Percentiles rank a stretch among this genome's conserved stretches.
phyloP scores from a whole-genome alignment of 2,888 invertebrate genomes.

The Cantharis lateralis region DNA sequence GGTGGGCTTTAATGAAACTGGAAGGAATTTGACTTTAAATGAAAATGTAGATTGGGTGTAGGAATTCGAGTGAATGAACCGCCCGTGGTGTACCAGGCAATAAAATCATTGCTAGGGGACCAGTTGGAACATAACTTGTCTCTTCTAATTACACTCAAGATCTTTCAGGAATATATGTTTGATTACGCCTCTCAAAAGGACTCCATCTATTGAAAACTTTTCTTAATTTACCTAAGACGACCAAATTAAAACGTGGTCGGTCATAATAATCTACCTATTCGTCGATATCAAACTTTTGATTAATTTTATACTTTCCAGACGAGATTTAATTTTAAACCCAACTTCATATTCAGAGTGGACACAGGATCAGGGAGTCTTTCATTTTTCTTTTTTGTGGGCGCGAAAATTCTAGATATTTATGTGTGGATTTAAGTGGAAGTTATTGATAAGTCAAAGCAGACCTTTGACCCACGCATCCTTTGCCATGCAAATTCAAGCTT shows the following conservation, averaged over 20 bases:
- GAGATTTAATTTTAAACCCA: background rate
- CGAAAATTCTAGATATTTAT: background rate
- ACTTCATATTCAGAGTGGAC: background rate
- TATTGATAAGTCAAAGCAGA: constrained; percentile 30
- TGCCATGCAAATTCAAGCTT: constrained; percentile 36
- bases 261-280: background rate
- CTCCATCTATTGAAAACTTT: constrained; percentile 12
- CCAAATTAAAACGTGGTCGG: constrained; percentile 9
- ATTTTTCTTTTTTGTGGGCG: background rate
- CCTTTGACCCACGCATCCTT: constrained; percentile 37
- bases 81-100: constrained; percentile 39
- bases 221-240: background rate
- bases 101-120: constrained; percentile 44
- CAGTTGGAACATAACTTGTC: constrained; percentile 29
- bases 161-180: constrained; percentile 31
- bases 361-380: background rate
- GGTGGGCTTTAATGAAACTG: constrained; percentile 39
- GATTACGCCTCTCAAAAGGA: constrained; percentile 20
- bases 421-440: constrained; percentile 19
- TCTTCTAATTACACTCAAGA: constrained; percentile 31
- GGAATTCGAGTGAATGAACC: constrained; percentile 47
- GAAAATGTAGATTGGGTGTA: constrained; percentile 50
- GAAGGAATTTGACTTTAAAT: constrained; percentile 47
- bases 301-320: background rate
- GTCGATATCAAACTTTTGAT: background rate